Percentiles rank a stretch among this genome's conserved stretches.
These are phyloP conservation scores for Caenorhabditis sp. DNA, from an alignment of 2,888 invertebrate species.

Conservation along the genomic window DNA sequence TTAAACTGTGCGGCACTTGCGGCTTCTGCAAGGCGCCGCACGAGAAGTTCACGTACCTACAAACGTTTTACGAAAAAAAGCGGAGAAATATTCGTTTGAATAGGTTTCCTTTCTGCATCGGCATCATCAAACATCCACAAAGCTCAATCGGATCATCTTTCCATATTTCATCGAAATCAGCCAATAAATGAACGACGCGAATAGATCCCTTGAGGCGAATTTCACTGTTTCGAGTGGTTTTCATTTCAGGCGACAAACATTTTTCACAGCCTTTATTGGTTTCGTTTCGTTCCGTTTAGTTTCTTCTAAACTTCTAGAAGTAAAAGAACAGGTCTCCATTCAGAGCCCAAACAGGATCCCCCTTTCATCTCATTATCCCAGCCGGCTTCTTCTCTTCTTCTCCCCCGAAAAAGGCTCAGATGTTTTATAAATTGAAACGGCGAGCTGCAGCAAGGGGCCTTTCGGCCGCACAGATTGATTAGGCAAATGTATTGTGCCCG, in stretches of 20 bases:
- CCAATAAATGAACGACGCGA: background rate
- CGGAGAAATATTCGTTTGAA: too few species aligned
- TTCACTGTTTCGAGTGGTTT: constrained; percentile 6
- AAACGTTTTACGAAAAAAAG: too few species aligned
- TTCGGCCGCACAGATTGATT: constrained; percentile 34
- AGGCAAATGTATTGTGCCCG: constrained; percentile 20
- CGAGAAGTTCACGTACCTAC: too few species aligned
- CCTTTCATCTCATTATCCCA: background rate
- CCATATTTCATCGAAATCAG: background rate
- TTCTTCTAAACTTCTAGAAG: background rate
- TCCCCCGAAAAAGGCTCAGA: constrained; percentile 11
- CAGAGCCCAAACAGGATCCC: background rate
- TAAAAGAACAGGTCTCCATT: background rate
- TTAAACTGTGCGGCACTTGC: too few species aligned
- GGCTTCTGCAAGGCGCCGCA: too few species aligned
- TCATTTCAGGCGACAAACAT: background rate
- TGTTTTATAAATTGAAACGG: constrained; percentile 43
- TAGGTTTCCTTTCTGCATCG: too few species aligned
- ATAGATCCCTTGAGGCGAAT: constrained; percentile 10
- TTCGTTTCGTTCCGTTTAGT: background rate
- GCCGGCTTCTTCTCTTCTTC: background rate
- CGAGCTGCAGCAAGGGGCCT: background rate
- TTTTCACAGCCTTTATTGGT: constrained; percentile 1
- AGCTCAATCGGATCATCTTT: too few species aligned
- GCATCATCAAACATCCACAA: too few species aligned